A percentile compares a stretch with the other conserved stretches of the same genome.
Conservation (phyloP, 2,113 vertebrate genomes). For the Cygnus atratus region DNA sequence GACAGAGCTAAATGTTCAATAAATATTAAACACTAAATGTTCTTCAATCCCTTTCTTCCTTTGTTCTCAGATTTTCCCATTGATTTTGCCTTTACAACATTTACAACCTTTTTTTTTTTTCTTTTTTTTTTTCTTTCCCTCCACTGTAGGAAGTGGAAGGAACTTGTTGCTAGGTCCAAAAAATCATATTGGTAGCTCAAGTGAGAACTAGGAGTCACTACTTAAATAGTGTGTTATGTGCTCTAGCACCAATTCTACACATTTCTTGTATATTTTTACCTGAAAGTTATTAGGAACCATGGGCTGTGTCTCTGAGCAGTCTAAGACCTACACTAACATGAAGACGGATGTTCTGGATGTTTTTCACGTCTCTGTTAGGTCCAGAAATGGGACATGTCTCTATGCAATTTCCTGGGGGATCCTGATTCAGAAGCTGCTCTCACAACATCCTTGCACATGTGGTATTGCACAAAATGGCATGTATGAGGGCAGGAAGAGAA, state of each 20-base stretch:
- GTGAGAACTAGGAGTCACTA: not conserved
- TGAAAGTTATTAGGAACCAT: not conserved
- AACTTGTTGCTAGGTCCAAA: not conserved
- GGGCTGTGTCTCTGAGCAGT: not conserved
- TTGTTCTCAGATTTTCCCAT: not conserved
- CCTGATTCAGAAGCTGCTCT: not conserved
- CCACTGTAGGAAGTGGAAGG: not conserved
- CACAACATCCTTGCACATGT: not conserved
- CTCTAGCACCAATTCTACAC: not conserved
- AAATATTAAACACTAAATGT: not conserved
- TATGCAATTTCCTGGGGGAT: not conserved
- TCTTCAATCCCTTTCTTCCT: not conserved
- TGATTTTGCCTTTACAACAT: not conserved
- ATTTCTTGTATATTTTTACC: not conserved
- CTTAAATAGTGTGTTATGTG: fast-evolving
- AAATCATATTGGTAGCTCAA: not conserved
- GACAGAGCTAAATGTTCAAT: not conserved
- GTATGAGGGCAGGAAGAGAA: not conserved
- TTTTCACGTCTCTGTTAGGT: not conserved
- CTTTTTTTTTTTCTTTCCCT: no score
- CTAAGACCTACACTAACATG: not conserved
- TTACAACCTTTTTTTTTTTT: no score
- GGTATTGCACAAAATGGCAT: not conserved
- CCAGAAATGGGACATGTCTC: not conserved
- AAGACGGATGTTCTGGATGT: not conserved